Base-by-base conservation (phyloP, 2,797 vertebrate species). In the Acanthis flammea region DNA sequence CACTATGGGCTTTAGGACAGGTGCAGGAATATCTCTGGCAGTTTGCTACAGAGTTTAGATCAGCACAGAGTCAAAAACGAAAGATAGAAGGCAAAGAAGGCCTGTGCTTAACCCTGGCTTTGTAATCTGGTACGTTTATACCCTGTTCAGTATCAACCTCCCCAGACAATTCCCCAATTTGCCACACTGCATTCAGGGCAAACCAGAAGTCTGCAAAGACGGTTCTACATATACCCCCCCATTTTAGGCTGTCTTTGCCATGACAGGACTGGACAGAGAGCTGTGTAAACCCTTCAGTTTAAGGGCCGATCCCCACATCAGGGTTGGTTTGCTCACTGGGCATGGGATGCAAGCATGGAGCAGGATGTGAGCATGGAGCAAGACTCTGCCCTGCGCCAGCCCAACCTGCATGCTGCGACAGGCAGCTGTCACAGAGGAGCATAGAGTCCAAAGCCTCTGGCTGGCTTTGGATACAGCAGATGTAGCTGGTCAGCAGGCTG, bases 401-500 rank as follows among this genome's bases (percentile, higher is more conserved):
- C 41, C 1, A 3, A 31, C 4, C 25, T 5, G 1, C 3, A 3
- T 24, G 21, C 42, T 4, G 1, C 0, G 0, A 70, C 7, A 30
- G 51, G 74, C 71, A 90, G 53, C 71, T 0, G 0, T n/a, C 76
- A 12, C 2, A 33, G 57, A 79, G 84, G 8, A 77, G 30, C 55
- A 48, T 1, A 35, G 0, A 0, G 37, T 89, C 60, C 60, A 11
- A 55, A 63, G 48, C 78, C 70, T 79, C 87, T 87, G 67, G 27
- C 61, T 93, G 57, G 48, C 57, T 79, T 86, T 50, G 61, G 74
- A 60, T n/a, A 61, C 65, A 83, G 30, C 91, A 87, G 75, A 89
- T 94, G 87, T 74, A 94, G 94, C 78, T 89, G 92, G 95, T 94
- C 96, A 96, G 91, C 92, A 91, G 94, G 84, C 94, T 79, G 58